Evolutionary conservation across 2,113 vertebrate genomes (phyloP).

Genomic region (Siphamia tubifer): DNA sequence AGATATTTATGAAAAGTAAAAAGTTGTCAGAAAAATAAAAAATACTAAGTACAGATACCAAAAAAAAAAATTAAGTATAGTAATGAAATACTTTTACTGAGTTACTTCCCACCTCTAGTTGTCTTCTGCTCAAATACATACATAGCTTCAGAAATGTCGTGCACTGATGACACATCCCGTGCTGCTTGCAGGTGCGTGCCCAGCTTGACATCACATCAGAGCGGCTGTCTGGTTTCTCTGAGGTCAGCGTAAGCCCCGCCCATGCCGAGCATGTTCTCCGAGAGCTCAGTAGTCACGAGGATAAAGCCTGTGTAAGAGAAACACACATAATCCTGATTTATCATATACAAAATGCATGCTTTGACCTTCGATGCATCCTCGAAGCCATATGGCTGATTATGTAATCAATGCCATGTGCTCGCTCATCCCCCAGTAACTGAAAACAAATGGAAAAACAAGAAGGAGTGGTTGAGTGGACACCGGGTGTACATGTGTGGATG

Average conservation of each 20-base stretch:
- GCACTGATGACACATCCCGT: too few species aligned
- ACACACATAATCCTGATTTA: neutral
- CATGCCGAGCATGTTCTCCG: constrained; percentile 91
- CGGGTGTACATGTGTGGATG: neutral
- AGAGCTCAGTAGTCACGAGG: constrained; percentile 86
- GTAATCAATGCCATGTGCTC: neutral
- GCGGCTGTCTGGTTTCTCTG: constrained; percentile 82
- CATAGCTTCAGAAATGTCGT: too few species aligned
- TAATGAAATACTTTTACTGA: too few species aligned
- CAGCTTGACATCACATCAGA: constrained; percentile 82
- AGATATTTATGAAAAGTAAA: too few species aligned
- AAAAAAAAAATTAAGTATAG: too few species aligned
- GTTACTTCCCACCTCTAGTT: too few species aligned
- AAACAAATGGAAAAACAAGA: neutral
- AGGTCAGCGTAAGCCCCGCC: constrained; percentile 88
- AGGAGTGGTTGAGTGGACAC: neutral
- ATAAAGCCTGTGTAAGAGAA: constrained; percentile 85
- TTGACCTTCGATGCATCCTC: constrained; percentile 18
- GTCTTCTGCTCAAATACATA: too few species aligned
- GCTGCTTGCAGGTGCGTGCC: constrained; percentile 82
- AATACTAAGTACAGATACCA: too few species aligned
- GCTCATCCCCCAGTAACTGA: neutral
- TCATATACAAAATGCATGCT: neutral
- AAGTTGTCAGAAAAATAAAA: too few species aligned
- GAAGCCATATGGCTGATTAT: constrained; percentile 1